Base-by-base conservation (phyloP, 2,888 invertebrate species). In the Lithodes maja region DNA sequence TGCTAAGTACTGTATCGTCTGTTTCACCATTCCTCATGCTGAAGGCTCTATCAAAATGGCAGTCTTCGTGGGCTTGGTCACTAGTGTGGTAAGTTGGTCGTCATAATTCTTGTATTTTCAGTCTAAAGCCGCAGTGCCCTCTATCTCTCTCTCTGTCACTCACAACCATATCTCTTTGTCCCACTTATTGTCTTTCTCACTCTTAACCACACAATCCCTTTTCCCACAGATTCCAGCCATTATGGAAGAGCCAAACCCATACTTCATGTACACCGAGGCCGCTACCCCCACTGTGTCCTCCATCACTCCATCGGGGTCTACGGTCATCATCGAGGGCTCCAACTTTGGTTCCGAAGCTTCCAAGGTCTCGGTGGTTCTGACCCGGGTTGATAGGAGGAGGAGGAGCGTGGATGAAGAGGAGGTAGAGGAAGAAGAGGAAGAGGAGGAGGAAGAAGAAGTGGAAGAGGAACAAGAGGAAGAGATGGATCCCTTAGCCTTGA, bases 301-400 rank as follows among this genome's bases (percentile, higher is more conserved):
- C 1, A 61, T 81, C 3, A 52, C 52, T 2, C n/a, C 80, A 0
- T 55, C 85, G 7, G 81, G 83, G 0, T 52, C 74, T 17, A n/a
- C 85, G 12, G 53, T 90, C 61, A 90, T 78, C 15, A 52, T 90
- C 52, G 52, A 82, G 15, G 90, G 90, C 1, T 55, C 78, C 1
- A 71, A 75, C 12, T 83, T 90, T 68, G 90, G 90, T 74, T 84
- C 78, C 3, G 74, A 82, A 33, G 0, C 55, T 15, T 54, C 87
- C 7, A 54, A 54, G 7, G 3, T 90, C 78, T 75, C 75, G 7
- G 75, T 90, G 50, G 33, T 50, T 5, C 79, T 90, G 2, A 50
- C 74, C 55, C 33, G 0, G 49, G 15, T 49, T 7, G 3, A 50
- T n/a, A 12, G n/a, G 2, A 50, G 89, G 53, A 80, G 33, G 50